Percentiles rank a stretch among this genome's conserved stretches.
These are phyloP conservation scores for Teleogryllus oceanicus DNA, from an alignment of 2,888 invertebrate genomes.

Conservation along the genomic window DNA sequence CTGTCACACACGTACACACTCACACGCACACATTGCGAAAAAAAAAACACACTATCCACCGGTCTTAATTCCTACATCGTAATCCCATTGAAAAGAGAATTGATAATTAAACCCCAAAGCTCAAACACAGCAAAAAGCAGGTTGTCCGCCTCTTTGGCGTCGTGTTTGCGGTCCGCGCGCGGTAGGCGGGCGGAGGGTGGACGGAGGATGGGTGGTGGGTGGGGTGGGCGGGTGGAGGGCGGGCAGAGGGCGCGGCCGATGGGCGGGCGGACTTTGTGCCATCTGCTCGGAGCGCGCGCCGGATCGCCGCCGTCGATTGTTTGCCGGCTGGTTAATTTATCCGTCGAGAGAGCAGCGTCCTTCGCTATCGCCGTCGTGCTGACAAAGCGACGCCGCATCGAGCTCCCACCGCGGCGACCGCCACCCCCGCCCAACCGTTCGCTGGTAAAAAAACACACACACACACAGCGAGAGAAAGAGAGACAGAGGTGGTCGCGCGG, in stretches of 20 bases:
- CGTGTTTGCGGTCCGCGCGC: neutral
- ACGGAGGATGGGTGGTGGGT: too few species aligned
- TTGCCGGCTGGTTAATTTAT: constrained; percentile 8
- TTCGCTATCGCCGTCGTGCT: neutral
- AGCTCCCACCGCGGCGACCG: neutral
- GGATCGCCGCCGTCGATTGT: constrained; percentile 8
- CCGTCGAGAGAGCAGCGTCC: neutral
- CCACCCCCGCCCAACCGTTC: neutral
- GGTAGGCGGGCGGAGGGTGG: neutral
- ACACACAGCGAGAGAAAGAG: neutral
- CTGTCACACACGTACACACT: too few species aligned
- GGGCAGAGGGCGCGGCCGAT: too few species aligned
- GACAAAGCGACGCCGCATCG: neutral
- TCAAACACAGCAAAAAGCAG: constrained; percentile 18
- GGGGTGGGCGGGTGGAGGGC: neutral
- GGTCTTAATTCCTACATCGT: constrained; percentile 18
- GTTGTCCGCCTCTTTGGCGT: neutral
- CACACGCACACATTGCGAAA: neutral
- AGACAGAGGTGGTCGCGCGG: neutral
- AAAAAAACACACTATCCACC: neutral
- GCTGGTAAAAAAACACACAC: neutral
- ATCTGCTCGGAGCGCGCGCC: too few species aligned
- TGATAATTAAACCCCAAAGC: constrained; percentile 3
- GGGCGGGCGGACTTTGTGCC: too few species aligned
- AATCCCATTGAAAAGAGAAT: constrained; percentile 18